A percentile compares a stretch with the other conserved stretches of the same genome.
phyloP scores from a whole-genome alignment of 2,113 vertebrate species.

The Varanus komodoensis region DNA sequence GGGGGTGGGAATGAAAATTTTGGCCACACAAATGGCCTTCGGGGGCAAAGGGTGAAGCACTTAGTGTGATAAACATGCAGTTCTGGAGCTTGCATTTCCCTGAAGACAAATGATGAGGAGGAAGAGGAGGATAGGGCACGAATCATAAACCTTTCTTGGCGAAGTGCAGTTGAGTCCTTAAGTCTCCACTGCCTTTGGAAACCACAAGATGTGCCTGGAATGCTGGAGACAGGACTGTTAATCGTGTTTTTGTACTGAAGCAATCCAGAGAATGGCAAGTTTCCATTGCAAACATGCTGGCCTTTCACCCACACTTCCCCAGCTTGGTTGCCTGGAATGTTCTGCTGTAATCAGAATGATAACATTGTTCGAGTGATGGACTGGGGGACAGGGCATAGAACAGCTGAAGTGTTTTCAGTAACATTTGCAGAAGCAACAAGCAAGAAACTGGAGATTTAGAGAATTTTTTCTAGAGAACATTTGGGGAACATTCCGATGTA shows the following conservation, averaged over 20 bases:
- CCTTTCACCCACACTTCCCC: not conserved
- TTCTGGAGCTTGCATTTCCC: not conserved
- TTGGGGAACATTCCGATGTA: not conserved
- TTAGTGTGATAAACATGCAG: not conserved
- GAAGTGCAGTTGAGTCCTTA: not conserved
- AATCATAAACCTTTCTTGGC: not conserved
- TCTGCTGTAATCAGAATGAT: not conserved
- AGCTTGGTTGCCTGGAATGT: not conserved
- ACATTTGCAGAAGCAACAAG: constrained; percentile 17
- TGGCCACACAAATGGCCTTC: not conserved
- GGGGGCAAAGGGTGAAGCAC: not conserved
- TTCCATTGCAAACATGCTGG: not conserved
- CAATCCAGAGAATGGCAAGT: not conserved
- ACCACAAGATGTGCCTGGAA: not conserved
- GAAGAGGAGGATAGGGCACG: not conserved
- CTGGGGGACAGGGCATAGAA: accelerated
- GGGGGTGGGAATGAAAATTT: not conserved
- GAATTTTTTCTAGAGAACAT: not conserved
- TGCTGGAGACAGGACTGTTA: accelerated
- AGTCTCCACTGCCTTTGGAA: not conserved
- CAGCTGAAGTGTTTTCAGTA: not conserved
- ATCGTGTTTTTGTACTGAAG: not conserved
- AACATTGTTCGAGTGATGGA: constrained; percentile 13
- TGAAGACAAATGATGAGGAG: not conserved
- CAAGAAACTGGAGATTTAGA: not conserved